Evolutionary conservation across 2,797 vertebrate species (phyloP), one percentile per base, ranked within the genome.

Genomic region (Champsocephalus esox): DNA sequence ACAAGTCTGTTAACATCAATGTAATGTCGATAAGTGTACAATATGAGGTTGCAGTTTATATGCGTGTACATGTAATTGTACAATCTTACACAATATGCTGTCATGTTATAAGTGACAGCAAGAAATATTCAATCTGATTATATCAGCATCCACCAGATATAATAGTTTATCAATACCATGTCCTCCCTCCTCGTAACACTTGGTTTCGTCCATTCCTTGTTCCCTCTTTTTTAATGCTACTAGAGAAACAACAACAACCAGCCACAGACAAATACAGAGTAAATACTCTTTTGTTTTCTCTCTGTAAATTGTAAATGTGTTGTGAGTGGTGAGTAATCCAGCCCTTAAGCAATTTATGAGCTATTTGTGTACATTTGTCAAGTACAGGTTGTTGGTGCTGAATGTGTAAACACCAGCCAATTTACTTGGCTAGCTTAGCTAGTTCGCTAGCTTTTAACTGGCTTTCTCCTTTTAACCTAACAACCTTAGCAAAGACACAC

Each of bases 91-190:
- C 48, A 1, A 12, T 19, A 50, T 7, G 0, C 17, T n/a, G 13
- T 49, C 0, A 49, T 56, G 11, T 49, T 62, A 55, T n/a, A 66
- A 50, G 16, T 12, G 28, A n/a, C 10, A n/a, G 24, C 56, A 38
- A 9, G 32, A n/a, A 19, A 41, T 43, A 58, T 24, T 16, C 32
- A 64, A 51, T 45, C 7, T 70, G 57, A 61, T 59, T 61, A 16
- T 24, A 19, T 24, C 24, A 52, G 12, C 2, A 43, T 54, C 16
- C 46, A 62, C 0, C 3, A 24, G 44, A 62, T 28, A 32, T 16
- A 5, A 4, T 13, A 10, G 17, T 64, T 51, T 19, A 51, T 51
- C 32, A 50, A 4, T 10, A 43, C 11, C n/a, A 3, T 21, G 8
- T 19, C 21, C 6, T 12, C 12, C 43, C 11, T 3, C 57, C 16